Evolutionary conservation across 1,140 invertebrate genomes (phyloP).

Genomic region (Gyrodactylus bullatarudis): DNA sequence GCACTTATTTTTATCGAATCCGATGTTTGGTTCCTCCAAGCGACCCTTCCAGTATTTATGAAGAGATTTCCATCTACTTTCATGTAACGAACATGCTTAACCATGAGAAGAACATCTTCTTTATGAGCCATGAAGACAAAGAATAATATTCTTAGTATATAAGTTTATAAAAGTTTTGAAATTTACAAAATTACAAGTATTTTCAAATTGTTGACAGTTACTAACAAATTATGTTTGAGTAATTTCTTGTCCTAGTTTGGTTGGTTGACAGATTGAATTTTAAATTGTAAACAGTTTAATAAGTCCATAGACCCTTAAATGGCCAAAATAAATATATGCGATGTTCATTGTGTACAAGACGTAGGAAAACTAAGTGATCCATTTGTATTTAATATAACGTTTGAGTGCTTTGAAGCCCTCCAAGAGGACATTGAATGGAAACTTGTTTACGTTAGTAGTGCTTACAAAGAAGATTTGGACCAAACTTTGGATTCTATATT

Average conservation of each 20-base stretch:
- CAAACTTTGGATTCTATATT: conserved; percentile 52
- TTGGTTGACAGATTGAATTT: no score
- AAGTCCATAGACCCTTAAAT: no score
- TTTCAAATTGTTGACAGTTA: no score
- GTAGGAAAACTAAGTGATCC: background rate
- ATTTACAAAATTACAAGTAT: no score
- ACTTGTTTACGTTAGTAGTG: conserved; percentile 92
- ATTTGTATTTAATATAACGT: conserved; percentile 6
- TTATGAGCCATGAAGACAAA: no score
- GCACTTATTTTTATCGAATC: conserved; percentile 63
- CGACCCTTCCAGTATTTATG: conserved; percentile 64
- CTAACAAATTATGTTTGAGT: no score
- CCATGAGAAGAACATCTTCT: conserved; percentile 65
- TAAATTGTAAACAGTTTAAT: no score
- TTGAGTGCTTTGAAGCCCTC: conserved; percentile 5
- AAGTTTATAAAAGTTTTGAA: no score
- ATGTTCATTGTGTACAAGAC: conserved; percentile 2
- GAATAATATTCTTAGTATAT: no score
- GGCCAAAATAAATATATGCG: conserved; percentile 5
- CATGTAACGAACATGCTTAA: conserved; percentile 60
- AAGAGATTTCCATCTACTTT: conserved; percentile 78
- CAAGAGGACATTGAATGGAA: conserved; percentile 49
- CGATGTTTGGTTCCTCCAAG: conserved; percentile 60
- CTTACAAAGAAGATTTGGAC: conserved; percentile 80
- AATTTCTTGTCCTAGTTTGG: no score